phyloP scores from a whole-genome alignment of 2,888 invertebrate genomes.

The Colostygia pectinataria region DNA sequence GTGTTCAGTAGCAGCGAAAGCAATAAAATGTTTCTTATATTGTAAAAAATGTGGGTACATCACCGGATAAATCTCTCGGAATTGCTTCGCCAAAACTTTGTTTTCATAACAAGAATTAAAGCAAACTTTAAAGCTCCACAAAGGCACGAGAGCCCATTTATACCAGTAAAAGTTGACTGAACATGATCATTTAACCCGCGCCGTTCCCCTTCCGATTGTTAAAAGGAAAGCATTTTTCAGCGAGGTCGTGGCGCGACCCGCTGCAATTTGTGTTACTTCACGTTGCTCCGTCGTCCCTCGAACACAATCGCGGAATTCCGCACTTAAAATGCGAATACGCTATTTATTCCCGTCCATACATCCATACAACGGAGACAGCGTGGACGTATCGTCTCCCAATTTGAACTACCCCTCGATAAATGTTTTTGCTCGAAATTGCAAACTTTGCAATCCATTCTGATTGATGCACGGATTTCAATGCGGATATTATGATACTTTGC shows the following conservation, averaged over 20 bases:
- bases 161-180: conserved; percentile 56
- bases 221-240: conserved; percentile 67
- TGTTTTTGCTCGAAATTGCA: conserved; percentile 27
- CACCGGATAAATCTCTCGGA: conserved; percentile 4
- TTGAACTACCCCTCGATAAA: conserved; percentile 24
- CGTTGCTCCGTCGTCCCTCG: conserved; percentile 45
- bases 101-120: conserved; percentile 27
- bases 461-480: conserved; percentile 27
- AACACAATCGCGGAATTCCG: conserved; percentile 59
- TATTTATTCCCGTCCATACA: conserved; percentile 57
- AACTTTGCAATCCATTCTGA: conserved; percentile 29
- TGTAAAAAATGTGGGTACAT: too few species aligned
- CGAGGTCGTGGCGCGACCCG: conserved; percentile 46
- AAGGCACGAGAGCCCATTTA: conserved; percentile 45
- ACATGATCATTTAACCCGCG: conserved; percentile 64
- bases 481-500: conserved; percentile 37
- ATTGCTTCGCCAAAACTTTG: conserved; percentile 19
- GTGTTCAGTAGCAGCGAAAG: background rate
- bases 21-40: too few species aligned
- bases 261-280: conserved; percentile 65
- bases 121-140: conserved; percentile 28
- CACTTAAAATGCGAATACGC: conserved; percentile 58
- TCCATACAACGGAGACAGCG: conserved; percentile 46
- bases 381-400: conserved; percentile 24
- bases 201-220: conserved; percentile 52